Conservation (phyloP, 2,888 invertebrate genomes). For the Xanthia togata region DNA sequence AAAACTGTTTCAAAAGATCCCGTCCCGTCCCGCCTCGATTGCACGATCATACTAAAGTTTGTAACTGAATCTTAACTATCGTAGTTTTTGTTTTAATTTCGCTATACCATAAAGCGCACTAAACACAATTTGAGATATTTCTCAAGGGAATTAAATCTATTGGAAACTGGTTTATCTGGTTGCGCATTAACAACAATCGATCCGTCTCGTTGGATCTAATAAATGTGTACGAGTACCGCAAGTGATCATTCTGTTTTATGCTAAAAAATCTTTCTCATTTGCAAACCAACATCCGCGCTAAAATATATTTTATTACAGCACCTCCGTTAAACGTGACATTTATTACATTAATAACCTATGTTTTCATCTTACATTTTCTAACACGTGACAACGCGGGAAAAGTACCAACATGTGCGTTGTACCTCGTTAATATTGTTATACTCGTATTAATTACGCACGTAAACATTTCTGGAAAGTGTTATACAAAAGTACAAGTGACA, state of each 20-base stretch:
- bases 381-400: constrained; percentile 58
- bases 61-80: constrained; percentile 28
- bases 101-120: constrained; percentile 61
- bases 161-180: constrained; percentile 76
- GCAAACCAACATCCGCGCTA: constrained; percentile 31
- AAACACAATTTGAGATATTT: constrained; percentile 68
- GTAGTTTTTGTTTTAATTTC: constrained; percentile 47
- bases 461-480: constrained; percentile 70
- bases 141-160: constrained; percentile 71
- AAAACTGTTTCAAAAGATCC: constrained; percentile 44
- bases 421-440: constrained; percentile 60
- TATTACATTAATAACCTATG: constrained; percentile 55
- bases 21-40: constrained; percentile 17
- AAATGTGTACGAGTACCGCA: constrained; percentile 46
- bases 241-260: constrained; percentile 39
- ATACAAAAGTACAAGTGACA: constrained; percentile 74
- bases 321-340: constrained; percentile 57
- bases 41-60: constrained; percentile 34
- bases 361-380: constrained; percentile 57
- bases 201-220: constrained; percentile 61
- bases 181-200: constrained; percentile 70
- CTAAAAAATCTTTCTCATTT: constrained; percentile 46
- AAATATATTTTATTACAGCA: constrained; percentile 45
- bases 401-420: constrained; percentile 45
- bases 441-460: constrained; percentile 66